Evolutionary conservation across 2,113 vertebrate species (phyloP), one percentile per base, ranked within the genome.

Genomic region (Orientallactaga bullata): DNA sequence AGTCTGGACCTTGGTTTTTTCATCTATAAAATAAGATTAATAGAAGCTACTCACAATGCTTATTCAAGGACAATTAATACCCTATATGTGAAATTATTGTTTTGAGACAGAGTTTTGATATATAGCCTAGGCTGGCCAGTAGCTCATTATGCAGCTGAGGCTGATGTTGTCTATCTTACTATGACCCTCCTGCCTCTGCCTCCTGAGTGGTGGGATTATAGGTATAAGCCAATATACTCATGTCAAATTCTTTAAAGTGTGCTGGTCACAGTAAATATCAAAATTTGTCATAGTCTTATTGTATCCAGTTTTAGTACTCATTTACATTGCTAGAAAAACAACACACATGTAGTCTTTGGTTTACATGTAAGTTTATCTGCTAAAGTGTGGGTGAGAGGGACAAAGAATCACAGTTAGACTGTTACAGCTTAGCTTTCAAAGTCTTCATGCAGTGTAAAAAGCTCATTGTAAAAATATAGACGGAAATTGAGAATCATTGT

Each of bases 181-280:
- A 63, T 63, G 61, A 63, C 18, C 61, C 61, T 23, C 16, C 61
- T 63, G 24, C 61, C 21, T 63, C 61, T 24, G 15, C 12, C 55
- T 55, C 55, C 55, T 55, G 55, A 55, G 55, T 55, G 55, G 55
- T 55, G 55, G 55, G 55, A 55, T 15, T 55, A 55, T 55, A 55
- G 12, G 55, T 11, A 55, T 55, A 55, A 55, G 51, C 51, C 73
- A 47, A 28, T 32, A 68, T 47, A 37, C 82, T 47, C 68, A 69
- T 20, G 47, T 85, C 83, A 39, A 35, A n/a, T 79, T 89, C 24
- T 91, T 94, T 89, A 85, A 84, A 58, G 30, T 87, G 28, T 63
- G 18, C 11, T 69, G 68, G 60, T 15, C 32, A 89, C 28, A 80
- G 10, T 77, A 77, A 78, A 69, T 51, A 51, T 24, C 20, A 32